These are phyloP conservation scores for Saguinus imperator DNA, from an alignment of 2,113 vertebrate genomes.

Conservation along the genomic window DNA sequence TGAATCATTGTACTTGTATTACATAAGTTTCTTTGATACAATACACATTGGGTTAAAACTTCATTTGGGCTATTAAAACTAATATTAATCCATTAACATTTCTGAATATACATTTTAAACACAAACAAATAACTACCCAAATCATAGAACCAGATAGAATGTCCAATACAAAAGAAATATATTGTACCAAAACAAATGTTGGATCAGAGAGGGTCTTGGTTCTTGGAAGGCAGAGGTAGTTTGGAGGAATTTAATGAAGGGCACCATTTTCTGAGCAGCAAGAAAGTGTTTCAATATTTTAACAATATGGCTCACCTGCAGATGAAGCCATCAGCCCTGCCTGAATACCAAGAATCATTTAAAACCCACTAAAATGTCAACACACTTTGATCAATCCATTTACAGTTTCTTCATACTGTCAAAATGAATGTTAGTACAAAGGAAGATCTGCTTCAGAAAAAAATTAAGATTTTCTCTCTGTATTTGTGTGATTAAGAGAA, in stretches of 20 bases:
- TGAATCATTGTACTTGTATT: not conserved
- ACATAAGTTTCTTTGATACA: not conserved
- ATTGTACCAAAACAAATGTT: not conserved
- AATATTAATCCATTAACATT: not conserved
- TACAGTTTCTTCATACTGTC: constrained; percentile 24
- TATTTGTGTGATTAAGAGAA: constrained; percentile 21
- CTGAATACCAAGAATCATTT: not conserved
- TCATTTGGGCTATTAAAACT: not conserved
- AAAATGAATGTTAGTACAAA: constrained; percentile 55
- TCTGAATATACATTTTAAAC: constrained; percentile 14
- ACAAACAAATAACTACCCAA: not conserved
- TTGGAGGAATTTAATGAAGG: not conserved
- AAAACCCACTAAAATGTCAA: not conserved
- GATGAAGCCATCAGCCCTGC: constrained; percentile 5
- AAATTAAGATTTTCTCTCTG: not conserved
- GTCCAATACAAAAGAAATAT: not conserved
- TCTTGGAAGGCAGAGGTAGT: not conserved
- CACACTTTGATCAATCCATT: not conserved
- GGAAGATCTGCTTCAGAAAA: not conserved
- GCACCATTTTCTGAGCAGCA: not conserved
- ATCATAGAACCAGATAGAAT: not conserved
- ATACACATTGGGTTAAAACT: not conserved
- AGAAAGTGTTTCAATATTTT: not conserved
- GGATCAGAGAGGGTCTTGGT: not conserved
- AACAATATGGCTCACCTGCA: not conserved